Evolutionary conservation across 1,140 invertebrate genomes (phyloP), one percentile per base, ranked within the genome.

Genomic region (Liolophura sinensis): DNA sequence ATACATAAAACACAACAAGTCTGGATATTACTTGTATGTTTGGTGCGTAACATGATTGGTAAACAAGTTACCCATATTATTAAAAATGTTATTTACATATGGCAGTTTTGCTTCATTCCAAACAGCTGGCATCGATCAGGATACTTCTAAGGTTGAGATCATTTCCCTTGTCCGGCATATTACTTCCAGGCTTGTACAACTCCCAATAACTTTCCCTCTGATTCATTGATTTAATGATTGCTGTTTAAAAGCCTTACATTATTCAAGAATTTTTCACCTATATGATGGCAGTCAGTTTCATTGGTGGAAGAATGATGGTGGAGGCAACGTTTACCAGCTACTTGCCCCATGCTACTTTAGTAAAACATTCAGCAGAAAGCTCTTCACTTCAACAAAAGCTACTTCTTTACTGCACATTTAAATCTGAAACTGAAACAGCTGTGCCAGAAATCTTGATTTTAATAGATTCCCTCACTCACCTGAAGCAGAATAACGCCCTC

Each of bases 401-500:
- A 24, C 16, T 46, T 5, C 16, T 51, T 31, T 46, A 9, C 51
- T 51, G 22, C 60, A 18, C 16, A 6, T 46, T 46, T 22, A 61
- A 15, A 9, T 14, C 9, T 31, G 31, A n/a, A 3, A 52, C n/a
- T n/a, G n/a, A 24, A 9, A 6, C 18, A 65, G 18, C 46, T 40
- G 31, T 48, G 4, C 16, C 18, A 7, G 54, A 40, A 31, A 18
- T n/a, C 48, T 25, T n/a, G n/a, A 15, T 63, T 25, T 5, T 49
- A 61, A 54, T 20, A n/a, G n/a, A n/a, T n/a, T 31, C 50, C 65
- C 66, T 78, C 77, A 70, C 76, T 75, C 25, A 65, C 72, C 18
- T 71, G 55, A n/a, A 60, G 58, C 18, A 78, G 64, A 20, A 80
- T 78, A 54, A 80, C 74, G 12, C 78, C 78, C 65, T 80, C 78